phyloP scores from a whole-genome alignment of 2,797 vertebrate genomes.

The Spondyliosoma cantharus region DNA sequence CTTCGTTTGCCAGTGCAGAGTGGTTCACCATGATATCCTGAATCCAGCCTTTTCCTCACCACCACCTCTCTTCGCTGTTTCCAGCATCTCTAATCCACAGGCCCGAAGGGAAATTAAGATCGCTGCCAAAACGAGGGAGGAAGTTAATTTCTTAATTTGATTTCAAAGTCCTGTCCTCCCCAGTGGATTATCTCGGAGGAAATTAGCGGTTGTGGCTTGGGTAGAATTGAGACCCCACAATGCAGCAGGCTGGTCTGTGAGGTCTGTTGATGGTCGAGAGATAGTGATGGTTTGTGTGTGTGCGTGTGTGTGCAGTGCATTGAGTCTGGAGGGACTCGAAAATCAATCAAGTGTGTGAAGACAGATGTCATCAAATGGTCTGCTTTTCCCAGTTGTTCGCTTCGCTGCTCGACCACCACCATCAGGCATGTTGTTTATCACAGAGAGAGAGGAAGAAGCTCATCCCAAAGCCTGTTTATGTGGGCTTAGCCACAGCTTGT shows the following conservation, averaged over 20 bases:
- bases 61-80: constrained; percentile 54
- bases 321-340: constrained; percentile 29
- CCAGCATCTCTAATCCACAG: constrained; percentile 65
- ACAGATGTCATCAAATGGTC: constrained; percentile 69
- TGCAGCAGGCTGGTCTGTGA: constrained; percentile 59
- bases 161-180: constrained; percentile 70
- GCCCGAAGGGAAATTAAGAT: constrained; percentile 62
- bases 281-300: constrained; percentile 49
- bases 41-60: constrained; percentile 35
- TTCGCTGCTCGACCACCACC: constrained; percentile 40
- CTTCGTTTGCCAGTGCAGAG: constrained; percentile 43
- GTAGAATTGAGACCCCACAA: constrained; percentile 53
- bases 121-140: constrained; percentile 70
- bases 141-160: constrained; percentile 79
- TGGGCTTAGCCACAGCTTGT: constrained; percentile 65
- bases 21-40: constrained; percentile 34
- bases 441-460: constrained; percentile 45
- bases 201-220: constrained; percentile 75
- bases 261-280: constrained; percentile 71
- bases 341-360: constrained; percentile 66
- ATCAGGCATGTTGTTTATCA: constrained; percentile 67
- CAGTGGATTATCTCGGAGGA: constrained; percentile 70
- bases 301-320: constrained; percentile 37
- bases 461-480: constrained; percentile 64
- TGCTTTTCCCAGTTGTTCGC: constrained; percentile 64